These are phyloP conservation scores for Lucilia cuprina DNA, from an alignment of 1,140 invertebrate species.

Conservation along the genomic window DNA sequence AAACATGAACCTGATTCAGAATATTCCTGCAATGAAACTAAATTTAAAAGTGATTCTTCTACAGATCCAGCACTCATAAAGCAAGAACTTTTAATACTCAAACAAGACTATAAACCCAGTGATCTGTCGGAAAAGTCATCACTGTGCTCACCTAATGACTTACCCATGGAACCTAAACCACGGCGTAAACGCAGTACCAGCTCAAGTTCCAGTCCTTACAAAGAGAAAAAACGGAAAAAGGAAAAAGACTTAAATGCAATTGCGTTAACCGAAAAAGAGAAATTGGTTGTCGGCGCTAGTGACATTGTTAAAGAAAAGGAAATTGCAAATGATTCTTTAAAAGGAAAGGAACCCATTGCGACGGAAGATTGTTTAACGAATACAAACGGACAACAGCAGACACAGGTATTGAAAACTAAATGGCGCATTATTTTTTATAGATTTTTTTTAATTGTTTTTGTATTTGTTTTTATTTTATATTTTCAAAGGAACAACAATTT, in stretches of 20 bases:
- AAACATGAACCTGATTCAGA: constrained; percentile 56
- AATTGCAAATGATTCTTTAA: constrained; percentile 40
- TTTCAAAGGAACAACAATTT: constrained; percentile 50
- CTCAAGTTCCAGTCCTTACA: constrained; percentile 59
- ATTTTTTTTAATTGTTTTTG: background rate
- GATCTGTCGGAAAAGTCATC: constrained; percentile 15
- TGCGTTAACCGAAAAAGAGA: constrained; percentile 35
- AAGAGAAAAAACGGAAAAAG: constrained; percentile 62
- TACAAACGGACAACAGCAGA: constrained; percentile 22
- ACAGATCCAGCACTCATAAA: constrained; percentile 23
- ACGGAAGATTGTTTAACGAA: constrained; percentile 25
- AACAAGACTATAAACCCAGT: constrained; percentile 38
- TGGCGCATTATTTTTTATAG: no score
- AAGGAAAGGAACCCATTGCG: constrained; percentile 42
- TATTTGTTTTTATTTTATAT: no score
- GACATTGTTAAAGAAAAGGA: constrained; percentile 16
- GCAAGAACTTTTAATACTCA: constrained; percentile 35
- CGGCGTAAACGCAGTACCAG: constrained; percentile 58
- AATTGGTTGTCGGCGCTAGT: background rate
- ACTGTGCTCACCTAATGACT: constrained; percentile 13
- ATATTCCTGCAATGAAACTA: constrained; percentile 38
- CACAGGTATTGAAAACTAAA: constrained; percentile 19
- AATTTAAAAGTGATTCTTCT: constrained; percentile 36
- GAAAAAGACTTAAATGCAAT: constrained; percentile 42
- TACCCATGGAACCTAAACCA: constrained; percentile 37